Base-by-base conservation (phyloP, 2,888 invertebrate genomes). In the Lasioglossum marginatum region DNA sequence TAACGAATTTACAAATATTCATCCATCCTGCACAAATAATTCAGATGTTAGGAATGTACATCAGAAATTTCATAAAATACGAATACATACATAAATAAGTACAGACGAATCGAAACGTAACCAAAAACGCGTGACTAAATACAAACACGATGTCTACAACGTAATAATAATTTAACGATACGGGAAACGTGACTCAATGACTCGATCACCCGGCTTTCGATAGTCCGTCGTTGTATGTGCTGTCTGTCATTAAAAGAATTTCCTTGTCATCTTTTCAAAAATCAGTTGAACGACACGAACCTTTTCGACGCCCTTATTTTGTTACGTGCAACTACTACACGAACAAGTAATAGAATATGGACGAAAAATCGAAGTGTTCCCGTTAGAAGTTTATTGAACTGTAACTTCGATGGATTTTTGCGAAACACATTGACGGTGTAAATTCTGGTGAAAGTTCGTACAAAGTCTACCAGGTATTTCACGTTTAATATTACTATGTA, bases 281-380 rank as follows among this genome's bases (percentile, higher is more conserved):
- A 79, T 23, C 81, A 73, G 48, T 77, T 73, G 19, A 80, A 70
- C 37, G 16, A 52, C 60, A 80, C 80, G 52, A 88, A 88, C 88
- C 82, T 88, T 85, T 40, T 87, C 80, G 71, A 88, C 88, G 88
- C 82, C 88, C 88, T 79, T 82, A 85, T 85, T 88, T 85, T 57
- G 72, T 76, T 79, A 82, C 52, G 52, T 77, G 71, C 70, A 40
- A 60, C 37, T 60, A 72, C 31, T 66, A 73, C 72, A 80, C 63
- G 34, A 31, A 75, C 66, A 60, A 87, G 77, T 60, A 77, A 77
- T 75, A 63, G 74, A 57, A 82, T 79, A 57, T 74, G 73, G 73
- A 79, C 74, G 79, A 81, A 82, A 86, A 79, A 79, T 60, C 63
- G 60, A 79, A 73, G 57, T 60, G 48, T 81, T 77, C 77, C 63